Base-by-base conservation (phyloP, 2,888 invertebrate species). In the Mythimna impura region DNA sequence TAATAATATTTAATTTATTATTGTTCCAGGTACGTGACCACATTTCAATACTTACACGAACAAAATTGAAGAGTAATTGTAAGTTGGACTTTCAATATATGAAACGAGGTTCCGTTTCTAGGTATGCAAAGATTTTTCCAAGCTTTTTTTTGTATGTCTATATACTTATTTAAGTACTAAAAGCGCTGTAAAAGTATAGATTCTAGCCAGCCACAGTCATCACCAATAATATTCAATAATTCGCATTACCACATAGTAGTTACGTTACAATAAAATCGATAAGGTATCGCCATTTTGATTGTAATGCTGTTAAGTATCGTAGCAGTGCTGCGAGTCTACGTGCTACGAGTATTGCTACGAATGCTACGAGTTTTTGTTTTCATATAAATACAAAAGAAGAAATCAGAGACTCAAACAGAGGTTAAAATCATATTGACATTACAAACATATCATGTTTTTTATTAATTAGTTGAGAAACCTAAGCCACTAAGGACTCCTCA, bases 11-110 rank as follows among this genome's bases (percentile, higher is more conserved):
- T 58, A 22, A 14, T 14, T 9, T 17, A 30, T 6, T 65, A 36
- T 71, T 72, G 62, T 76, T 80, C 1, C 81, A 81, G 80, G 80
- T 80, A 81, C 54, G 72, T 72, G 14, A 12, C 36, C 30, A 25
- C 54, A 40, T 17, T 65, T 52, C 25, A 20, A 34, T 57, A 50
- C 7, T 22, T 17, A 8, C n/a, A 60, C 60, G 22, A 58, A 22
- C 60, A 52, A 22, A 50, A 50, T 66, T 25, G 22, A 55, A 30
- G 14, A 25, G 0, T 34, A 60, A 64, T 34, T 64, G 66, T 80
- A 52, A 76, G 64, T 75, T 34, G 6, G 2, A 67, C n/a, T 70
- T 80, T 60, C 36, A 81, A 81, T 58, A 3, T 62, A 54, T 47
- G 40, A 34, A 62, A 65, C 40, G 36, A 55, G 40, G 25, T 14